Evolutionary conservation across 2,113 vertebrate genomes (phyloP).

Genomic region (Corynorhinus townsendii): DNA sequence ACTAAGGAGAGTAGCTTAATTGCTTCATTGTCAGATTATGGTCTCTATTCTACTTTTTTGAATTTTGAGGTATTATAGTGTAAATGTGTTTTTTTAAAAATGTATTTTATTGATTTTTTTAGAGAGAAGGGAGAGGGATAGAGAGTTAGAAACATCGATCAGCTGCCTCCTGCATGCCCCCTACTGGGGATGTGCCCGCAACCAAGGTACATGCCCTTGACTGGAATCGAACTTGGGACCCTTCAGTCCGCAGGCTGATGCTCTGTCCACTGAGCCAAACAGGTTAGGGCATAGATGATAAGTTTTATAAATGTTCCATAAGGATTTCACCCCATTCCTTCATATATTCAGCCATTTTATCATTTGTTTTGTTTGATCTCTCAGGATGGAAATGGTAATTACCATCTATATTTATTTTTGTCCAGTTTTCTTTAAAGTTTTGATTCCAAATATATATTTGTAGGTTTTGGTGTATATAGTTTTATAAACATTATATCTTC

Average conservation of each 20-base stretch:
- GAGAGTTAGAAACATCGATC: too few relatives aligned
- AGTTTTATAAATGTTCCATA: neutral
- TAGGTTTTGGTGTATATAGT: neutral
- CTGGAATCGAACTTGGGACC: too few relatives aligned
- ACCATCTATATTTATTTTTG: neutral
- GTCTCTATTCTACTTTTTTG: neutral
- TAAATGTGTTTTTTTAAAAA: neutral
- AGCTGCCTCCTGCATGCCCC: too few relatives aligned
- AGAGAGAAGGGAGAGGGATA: too few relatives aligned
- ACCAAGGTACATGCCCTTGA: too few relatives aligned
- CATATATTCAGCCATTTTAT: neutral
- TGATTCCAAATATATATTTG: neutral
- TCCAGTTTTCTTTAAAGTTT: neutral
- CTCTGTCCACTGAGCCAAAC: too few relatives aligned
- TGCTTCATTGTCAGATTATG: neutral
- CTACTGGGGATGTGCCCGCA: too few relatives aligned
- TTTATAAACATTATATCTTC: neutral
- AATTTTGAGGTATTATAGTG: neutral
- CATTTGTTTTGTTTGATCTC: conserved; percentile 21
- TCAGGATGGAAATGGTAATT: conserved; percentile 1
- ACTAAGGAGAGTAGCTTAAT: neutral
- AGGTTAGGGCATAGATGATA: too few relatives aligned
- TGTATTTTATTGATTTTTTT: too few relatives aligned
- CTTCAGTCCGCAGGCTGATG: too few relatives aligned
- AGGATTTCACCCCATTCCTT: neutral